These are phyloP conservation scores for Eurypyga helias DNA, from an alignment of 2,113 vertebrate species.

Conservation along the genomic window DNA sequence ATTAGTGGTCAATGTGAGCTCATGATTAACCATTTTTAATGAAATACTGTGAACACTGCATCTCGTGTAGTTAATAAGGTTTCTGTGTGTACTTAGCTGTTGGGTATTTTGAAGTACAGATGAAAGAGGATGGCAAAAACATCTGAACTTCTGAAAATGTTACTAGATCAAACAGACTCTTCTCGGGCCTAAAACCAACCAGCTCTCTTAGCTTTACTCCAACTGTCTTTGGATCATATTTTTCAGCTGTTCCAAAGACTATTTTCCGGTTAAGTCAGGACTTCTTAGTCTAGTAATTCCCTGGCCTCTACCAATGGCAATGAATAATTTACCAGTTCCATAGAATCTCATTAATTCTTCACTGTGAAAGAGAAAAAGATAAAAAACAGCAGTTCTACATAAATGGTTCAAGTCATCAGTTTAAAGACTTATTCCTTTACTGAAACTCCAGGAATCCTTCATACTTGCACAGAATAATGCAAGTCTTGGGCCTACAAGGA, in stretches of 20 bases:
- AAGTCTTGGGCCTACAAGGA: too few species aligned
- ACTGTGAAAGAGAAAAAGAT: neutral
- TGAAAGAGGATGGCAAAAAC: neutral
- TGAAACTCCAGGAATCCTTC: neutral
- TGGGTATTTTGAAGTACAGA: neutral
- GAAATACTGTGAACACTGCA: neutral
- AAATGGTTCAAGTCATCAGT: neutral
- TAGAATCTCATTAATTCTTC: neutral
- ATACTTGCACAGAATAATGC: neutral
- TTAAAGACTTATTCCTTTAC: neutral
- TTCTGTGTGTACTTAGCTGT: neutral
- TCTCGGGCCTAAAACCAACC: neutral
- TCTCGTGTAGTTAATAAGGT: neutral
- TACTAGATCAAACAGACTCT: neutral
- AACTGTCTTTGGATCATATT: neutral
- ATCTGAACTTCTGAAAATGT: neutral
- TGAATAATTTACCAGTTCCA: neutral
- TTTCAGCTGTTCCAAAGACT: neutral
- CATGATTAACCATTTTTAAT: neutral
- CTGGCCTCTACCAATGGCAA: neutral
- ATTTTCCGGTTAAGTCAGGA: neutral
- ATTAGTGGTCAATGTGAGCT: neutral
- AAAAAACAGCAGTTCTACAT: neutral
- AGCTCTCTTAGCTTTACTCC: neutral
- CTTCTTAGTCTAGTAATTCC: neutral